Percentiles rank a stretch among this genome's conserved stretches.
Conservation (phyloP, 2,797 vertebrate species). For the Muraenolepis orangiensis region DNA sequence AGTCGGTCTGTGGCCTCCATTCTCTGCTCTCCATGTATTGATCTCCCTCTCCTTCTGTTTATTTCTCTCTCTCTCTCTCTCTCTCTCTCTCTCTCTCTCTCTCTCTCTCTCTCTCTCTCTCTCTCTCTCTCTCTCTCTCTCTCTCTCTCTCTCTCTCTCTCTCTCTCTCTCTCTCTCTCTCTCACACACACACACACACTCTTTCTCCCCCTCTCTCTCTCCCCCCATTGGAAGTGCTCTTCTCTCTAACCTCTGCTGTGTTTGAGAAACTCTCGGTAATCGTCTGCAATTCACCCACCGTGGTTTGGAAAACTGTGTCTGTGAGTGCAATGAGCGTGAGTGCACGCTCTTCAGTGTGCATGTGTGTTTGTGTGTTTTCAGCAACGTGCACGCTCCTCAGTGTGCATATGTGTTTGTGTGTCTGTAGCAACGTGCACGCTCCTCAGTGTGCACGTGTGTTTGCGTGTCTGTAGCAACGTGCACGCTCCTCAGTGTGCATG, state of each 20-base stretch:
- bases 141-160: background rate
- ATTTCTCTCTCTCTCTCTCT: constrained; percentile 7
- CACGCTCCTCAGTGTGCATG: too few species aligned
- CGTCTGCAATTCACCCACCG: constrained; percentile 53
- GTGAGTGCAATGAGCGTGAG: too few species aligned
- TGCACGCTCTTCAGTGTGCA: background rate
- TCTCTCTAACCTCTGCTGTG: constrained; percentile 35
- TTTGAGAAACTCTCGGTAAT: constrained; percentile 58
- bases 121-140: background rate
- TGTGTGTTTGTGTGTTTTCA: background rate
- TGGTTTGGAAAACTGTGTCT: background rate
- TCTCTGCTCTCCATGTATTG: constrained; percentile 51
- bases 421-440: too few species aligned
- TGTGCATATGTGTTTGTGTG: too few species aligned
- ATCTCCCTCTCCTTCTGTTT: constrained; percentile 48
- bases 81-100: background rate
- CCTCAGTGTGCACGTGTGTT: too few species aligned
- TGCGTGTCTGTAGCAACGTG: too few species aligned
- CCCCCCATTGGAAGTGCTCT: background rate
- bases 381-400: too few species aligned
- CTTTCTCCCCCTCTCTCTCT: constrained; percentile 1
- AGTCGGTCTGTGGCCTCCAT: constrained; percentile 36
- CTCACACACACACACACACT: background rate
- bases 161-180: background rate
- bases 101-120: background rate